phyloP scores from a whole-genome alignment of 2,797 vertebrate genomes.

The Xiphophorus birchmanni region DNA sequence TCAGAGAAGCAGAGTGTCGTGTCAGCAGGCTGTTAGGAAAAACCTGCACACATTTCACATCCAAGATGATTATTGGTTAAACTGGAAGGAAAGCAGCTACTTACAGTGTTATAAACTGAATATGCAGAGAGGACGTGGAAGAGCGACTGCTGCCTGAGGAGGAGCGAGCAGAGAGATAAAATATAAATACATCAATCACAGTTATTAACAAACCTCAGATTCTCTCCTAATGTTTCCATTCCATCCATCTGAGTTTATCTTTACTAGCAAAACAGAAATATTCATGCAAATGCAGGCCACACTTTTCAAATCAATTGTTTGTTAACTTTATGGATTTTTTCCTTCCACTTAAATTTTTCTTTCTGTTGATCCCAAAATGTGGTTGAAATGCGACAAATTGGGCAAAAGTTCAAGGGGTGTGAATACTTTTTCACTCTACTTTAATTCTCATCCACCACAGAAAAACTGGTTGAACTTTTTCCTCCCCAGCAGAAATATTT shows the following conservation, averaged over 20 bases:
- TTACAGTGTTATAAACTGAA: conserved; percentile 91
- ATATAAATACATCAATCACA: background rate
- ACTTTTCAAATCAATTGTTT: background rate
- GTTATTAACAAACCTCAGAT: background rate
- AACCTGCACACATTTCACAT: background rate
- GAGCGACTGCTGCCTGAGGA: conserved; percentile 87
- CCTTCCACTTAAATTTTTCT: background rate
- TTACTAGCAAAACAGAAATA: background rate
- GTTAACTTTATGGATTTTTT: no score
- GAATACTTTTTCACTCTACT: background rate
- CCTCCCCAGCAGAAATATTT: background rate
- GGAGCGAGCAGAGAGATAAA: background rate
- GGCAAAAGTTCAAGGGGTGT: background rate
- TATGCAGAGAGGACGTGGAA: conserved; percentile 90
- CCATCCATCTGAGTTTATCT: background rate
- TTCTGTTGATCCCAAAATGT: background rate
- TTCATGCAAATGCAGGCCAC: background rate
- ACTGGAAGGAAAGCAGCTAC: conserved; percentile 40
- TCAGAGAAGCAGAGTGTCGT: background rate
- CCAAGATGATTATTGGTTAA: conserved; percentile 10
- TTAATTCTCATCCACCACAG: background rate
- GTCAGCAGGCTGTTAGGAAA: background rate
- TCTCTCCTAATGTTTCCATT: background rate
- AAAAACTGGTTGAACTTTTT: background rate
- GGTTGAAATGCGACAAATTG: background rate